phyloP scores from a whole-genome alignment of 2,797 vertebrate species.

The Erpetoichthys calabaricus region DNA sequence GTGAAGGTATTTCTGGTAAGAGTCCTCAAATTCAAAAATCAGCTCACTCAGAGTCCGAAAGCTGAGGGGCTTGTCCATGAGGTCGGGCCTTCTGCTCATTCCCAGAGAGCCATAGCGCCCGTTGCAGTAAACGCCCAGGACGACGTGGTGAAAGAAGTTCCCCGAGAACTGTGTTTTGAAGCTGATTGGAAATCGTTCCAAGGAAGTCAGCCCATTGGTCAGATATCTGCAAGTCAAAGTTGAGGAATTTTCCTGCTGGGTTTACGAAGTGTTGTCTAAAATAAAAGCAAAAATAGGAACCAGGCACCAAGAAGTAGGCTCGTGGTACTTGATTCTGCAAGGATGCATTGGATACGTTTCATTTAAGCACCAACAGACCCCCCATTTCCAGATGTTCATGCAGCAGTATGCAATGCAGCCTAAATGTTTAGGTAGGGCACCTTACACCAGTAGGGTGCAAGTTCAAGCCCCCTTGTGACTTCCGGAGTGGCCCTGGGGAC shows the following conservation, averaged over 20 bases:
- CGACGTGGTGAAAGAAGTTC: conserved; percentile 87
- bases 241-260: conserved; percentile 29
- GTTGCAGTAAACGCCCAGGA: conserved; percentile 84
- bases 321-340: no score
- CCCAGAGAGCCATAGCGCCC: conserved; percentile 82
- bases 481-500: no score
- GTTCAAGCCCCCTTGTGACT: no score
- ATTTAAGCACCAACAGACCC: no score
- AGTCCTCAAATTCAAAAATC: conserved; percentile 89
- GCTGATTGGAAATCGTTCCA: conserved; percentile 94
- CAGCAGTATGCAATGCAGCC: no score
- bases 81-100: conserved; percentile 83
- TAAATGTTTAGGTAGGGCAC: no score
- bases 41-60: conserved; percentile 86
- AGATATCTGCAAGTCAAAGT: conserved; percentile 58
- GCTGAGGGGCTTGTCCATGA: conserved; percentile 86
- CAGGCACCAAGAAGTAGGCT: no score
- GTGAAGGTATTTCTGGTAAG: conserved; percentile 87
- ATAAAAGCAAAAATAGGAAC: no score
- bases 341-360: no score
- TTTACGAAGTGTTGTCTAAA: no score
- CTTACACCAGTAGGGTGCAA: no score
- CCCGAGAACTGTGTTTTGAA: conserved; percentile 97
- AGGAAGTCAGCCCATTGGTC: conserved; percentile 78
- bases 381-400: no score